Base-by-base conservation (phyloP, 2,113 vertebrate species). In the Actenoides lindsayi region DNA sequence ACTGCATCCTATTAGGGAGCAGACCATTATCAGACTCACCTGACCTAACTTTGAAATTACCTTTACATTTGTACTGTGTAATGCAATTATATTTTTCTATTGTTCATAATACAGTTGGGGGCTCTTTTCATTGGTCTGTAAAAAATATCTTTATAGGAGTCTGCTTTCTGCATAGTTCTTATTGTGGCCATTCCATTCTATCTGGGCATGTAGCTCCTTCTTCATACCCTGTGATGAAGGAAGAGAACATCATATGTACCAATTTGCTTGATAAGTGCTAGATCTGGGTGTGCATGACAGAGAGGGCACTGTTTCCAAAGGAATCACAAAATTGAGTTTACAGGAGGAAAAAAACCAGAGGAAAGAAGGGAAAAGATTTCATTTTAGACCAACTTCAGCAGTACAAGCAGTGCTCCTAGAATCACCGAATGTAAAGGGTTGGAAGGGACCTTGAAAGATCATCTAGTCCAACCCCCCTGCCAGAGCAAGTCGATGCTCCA, bases 221-320 rank as follows among this genome's bases (percentile, higher is more conserved):
- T 90, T 92, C 62, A 48, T 90, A 74, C 59, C 85, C 91, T 84
- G 50, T 87, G 86, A 70, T 83, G 92, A 83, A 95, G 76, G 83
- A 94, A 89, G 54, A 88, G 75, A 85, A 79, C 59, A 16, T 95
- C 89, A 69, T 60, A 64, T 84, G 71, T 80, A 89, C 92, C 5
- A 5, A 83, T 93, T 68, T 84, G 74, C 83, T 80, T 86, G 73
- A 56, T 87, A 83, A 95, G 85, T 89, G 60, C 78, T 94, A 77
- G 79, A 93, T 93, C 71, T 83, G 84, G 86, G 31, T 11, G 1
- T 67, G 46, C 79, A 41, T 60, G 84, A 94, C 93, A 94, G 89
- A 83, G 63, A 83, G 73, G 78, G 73, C 82, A 88, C 81, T 84
- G 76, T 95, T 87, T 91, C 67, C 73, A 86, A 63, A 89, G 81